Conservation (phyloP, 2,888 invertebrate genomes). For the Apoda limacodes region DNA sequence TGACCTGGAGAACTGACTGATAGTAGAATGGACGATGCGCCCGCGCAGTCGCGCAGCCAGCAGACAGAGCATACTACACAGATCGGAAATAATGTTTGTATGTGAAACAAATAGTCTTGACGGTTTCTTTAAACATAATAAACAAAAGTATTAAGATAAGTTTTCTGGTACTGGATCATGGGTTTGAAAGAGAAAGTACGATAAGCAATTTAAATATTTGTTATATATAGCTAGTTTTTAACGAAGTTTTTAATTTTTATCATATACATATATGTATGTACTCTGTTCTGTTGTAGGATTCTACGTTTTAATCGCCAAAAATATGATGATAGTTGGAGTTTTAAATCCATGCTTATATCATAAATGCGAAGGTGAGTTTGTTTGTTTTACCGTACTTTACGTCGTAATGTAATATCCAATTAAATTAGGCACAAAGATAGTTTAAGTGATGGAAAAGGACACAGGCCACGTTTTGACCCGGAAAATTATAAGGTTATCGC, state of each 20-base stretch:
- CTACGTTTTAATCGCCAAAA: too few species aligned
- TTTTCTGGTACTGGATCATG: too few species aligned
- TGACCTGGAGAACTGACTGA: slow-evolving; percentile 52
- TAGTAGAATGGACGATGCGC: slow-evolving; percentile 32
- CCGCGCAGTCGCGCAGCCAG: slow-evolving; percentile 30
- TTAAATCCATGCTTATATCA: not conserved
- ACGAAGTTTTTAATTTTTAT: too few species aligned
- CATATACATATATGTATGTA: too few species aligned
- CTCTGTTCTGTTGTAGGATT: too few species aligned
- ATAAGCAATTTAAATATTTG: too few species aligned
- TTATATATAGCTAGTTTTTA: too few species aligned
- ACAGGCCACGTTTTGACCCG: not conserved
- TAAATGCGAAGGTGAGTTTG: not conserved
- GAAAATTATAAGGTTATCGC: too few species aligned
- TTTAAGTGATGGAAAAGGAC: not conserved
- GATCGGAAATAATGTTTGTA: slow-evolving; percentile 31
- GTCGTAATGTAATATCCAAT: not conserved
- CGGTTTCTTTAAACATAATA: slow-evolving; percentile 22
- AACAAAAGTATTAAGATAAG: too few species aligned
- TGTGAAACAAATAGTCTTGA: slow-evolving; percentile 22
- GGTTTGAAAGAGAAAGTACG: too few species aligned
- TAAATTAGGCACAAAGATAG: not conserved
- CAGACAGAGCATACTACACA: too few species aligned
- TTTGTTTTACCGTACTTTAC: not conserved
- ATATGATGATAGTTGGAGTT: too few species aligned